These are phyloP conservation scores for Fissipunctia ypsillon DNA, from an alignment of 2,888 invertebrate genomes.

Conservation along the genomic window DNA sequence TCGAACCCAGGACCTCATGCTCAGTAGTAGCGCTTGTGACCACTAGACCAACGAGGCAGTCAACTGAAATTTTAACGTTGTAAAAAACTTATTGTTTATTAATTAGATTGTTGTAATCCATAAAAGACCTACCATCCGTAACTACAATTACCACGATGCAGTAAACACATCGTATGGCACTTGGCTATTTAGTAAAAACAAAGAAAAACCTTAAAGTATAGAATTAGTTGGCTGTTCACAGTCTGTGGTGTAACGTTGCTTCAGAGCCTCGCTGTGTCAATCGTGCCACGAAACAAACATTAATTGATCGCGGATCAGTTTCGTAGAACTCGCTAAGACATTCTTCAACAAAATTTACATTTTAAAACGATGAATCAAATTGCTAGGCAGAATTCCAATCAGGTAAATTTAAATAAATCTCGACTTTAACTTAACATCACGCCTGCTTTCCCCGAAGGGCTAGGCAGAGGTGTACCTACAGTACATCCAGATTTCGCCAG, in stretches of 20 bases:
- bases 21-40: too few relatives aligned
- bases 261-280: constrained; percentile 34
- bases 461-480: background rate
- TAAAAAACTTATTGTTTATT: background rate
- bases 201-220: constrained; percentile 7
- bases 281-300: constrained; percentile 40
- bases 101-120: background rate
- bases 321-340: constrained; percentile 28
- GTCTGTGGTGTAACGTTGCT: constrained; percentile 13
- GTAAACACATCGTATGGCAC: constrained; percentile 8
- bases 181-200: background rate
- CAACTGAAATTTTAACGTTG: background rate
- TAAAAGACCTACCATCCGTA: background rate
- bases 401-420: background rate
- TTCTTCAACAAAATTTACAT: constrained; percentile 34
- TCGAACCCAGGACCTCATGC: too few relatives aligned
- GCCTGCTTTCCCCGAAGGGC: background rate
- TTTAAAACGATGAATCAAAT: constrained; percentile 10
- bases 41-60: too few relatives aligned
- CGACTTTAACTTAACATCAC: background rate
- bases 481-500: background rate
- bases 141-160: too few relatives aligned
- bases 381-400: background rate
- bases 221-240: constrained; percentile 1
- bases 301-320: constrained; percentile 36